phyloP scores from a whole-genome alignment of 2,888 invertebrate species.

The Phyllotreta striolata region DNA sequence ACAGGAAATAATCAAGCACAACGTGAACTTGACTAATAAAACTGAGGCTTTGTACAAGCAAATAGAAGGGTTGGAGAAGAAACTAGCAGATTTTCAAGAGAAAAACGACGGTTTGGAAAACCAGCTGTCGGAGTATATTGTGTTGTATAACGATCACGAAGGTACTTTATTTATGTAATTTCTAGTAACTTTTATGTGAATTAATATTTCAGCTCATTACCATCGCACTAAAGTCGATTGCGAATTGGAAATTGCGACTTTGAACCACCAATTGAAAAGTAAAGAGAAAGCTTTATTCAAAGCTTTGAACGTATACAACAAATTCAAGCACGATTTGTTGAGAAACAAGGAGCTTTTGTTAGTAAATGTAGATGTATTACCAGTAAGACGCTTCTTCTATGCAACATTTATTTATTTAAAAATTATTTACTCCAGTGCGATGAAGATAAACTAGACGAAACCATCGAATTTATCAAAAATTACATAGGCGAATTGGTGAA shows the following conservation, averaged over 20 bases:
- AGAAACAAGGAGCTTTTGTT: constrained; percentile 41
- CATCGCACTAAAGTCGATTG: constrained; percentile 50
- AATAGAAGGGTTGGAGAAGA: constrained; percentile 51
- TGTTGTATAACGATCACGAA: constrained; percentile 51
- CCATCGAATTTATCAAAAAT: constrained; percentile 49
- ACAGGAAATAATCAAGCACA: constrained; percentile 50
- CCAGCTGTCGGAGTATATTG: constrained; percentile 46
- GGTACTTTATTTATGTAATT: constrained; percentile 39
- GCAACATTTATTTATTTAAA: neutral
- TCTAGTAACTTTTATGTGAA: constrained; percentile 13
- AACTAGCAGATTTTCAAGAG: constrained; percentile 48
- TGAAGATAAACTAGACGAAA: constrained; percentile 48
- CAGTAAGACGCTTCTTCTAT: neutral
- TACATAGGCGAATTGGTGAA: constrained; percentile 51
- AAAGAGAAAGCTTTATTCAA: constrained; percentile 49
- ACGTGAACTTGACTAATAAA: constrained; percentile 52
- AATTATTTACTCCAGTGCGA: constrained; percentile 44
- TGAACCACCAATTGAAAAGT: constrained; percentile 47
- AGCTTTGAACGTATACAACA: constrained; percentile 49
- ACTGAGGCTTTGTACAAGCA: constrained; percentile 45
- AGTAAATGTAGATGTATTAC: no score
- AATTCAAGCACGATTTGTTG: constrained; percentile 52
- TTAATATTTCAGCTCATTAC: constrained; percentile 41
- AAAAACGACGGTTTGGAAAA: constrained; percentile 50
- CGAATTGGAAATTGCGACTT: constrained; percentile 50